Percentiles rank a stretch among this genome's conserved stretches.
These are phyloP conservation scores for Furcula furcula DNA, from an alignment of 2,888 invertebrate genomes.

Conservation along the genomic window DNA sequence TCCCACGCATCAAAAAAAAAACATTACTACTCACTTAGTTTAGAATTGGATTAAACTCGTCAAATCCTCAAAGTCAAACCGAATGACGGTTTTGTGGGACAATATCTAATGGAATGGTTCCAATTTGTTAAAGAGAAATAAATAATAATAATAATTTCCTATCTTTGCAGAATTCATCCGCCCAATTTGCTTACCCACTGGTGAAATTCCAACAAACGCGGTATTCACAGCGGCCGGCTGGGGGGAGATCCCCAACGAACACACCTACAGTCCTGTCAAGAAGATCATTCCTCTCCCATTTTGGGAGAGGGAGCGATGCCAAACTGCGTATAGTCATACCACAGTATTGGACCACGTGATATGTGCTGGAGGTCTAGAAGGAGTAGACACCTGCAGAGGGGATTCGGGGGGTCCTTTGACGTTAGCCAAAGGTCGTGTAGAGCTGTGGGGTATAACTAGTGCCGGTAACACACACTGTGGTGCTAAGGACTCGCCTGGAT, in stretches of 20 bases:
- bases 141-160: constrained; percentile 4
- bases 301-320: constrained; percentile 28
- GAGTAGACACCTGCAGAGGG: constrained; percentile 45
- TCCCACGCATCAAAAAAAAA: too few relatives aligned
- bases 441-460: constrained; percentile 45
- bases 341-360: constrained; percentile 33
- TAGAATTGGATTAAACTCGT: too few relatives aligned
- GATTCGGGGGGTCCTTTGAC: constrained; percentile 53
- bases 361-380: constrained; percentile 47
- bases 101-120: too few relatives aligned
- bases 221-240: constrained; percentile 41
- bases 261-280: constrained; percentile 35
- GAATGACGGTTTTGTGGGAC: too few relatives aligned
- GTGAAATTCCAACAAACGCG: constrained; percentile 16
- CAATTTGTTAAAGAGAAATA: too few relatives aligned
- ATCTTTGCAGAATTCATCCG: constrained; percentile 45
- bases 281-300: constrained; percentile 38
- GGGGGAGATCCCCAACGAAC: constrained; percentile 33
- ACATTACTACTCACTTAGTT: too few relatives aligned
- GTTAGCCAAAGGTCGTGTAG: constrained; percentile 22
- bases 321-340: constrained; percentile 21
- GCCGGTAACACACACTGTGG: constrained; percentile 41
- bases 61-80: too few relatives aligned
- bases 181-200: constrained; percentile 43
- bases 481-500: constrained; percentile 38